Conservation (phyloP, 2,797 vertebrate genomes). For the Sparus aurata region DNA sequence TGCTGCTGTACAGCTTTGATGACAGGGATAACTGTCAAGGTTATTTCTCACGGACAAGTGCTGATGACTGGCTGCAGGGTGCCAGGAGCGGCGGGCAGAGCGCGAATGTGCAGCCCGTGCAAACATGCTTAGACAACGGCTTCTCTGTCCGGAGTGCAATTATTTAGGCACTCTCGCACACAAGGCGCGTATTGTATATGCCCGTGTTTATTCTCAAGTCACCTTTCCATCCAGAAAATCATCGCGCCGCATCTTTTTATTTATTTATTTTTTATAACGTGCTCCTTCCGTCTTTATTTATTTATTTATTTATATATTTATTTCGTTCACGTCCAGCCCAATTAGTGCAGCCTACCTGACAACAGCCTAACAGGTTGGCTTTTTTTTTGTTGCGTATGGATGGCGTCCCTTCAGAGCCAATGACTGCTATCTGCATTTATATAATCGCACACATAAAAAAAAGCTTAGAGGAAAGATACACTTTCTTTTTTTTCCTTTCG, state of each 20-base stretch:
- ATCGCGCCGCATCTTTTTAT: constrained; percentile 18
- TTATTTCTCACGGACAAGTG: constrained; percentile 72
- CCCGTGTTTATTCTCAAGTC: constrained; percentile 46
- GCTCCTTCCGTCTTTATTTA: constrained; percentile 21
- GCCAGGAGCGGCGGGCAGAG: constrained; percentile 60
- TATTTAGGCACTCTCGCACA: constrained; percentile 54
- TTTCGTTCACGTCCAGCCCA: constrained; percentile 39
- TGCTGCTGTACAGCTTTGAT: constrained; percentile 51
- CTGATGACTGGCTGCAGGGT: constrained; percentile 69
- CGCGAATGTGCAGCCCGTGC: constrained; percentile 59
- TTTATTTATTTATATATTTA: no score
- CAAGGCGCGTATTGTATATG: constrained; percentile 56
- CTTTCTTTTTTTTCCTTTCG: constrained; percentile 78
- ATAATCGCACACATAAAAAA: constrained; percentile 38
- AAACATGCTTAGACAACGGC: constrained; percentile 72
- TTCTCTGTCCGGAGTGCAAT: constrained; percentile 64
- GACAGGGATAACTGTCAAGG: constrained; percentile 73
- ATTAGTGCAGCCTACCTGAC: constrained; percentile 68
- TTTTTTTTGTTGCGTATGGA: constrained; percentile 25
- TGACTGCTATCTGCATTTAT: constrained; percentile 49
- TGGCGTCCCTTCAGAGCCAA: constrained; percentile 54
- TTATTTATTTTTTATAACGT: no score
- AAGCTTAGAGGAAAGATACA: constrained; percentile 85
- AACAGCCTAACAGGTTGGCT: constrained; percentile 70
- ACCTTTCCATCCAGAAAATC: constrained; percentile 13